Evolutionary conservation across 1,140 invertebrate species (phyloP), one percentile per base, ranked within the genome.

Genomic region (Lepidurus arcticus): DNA sequence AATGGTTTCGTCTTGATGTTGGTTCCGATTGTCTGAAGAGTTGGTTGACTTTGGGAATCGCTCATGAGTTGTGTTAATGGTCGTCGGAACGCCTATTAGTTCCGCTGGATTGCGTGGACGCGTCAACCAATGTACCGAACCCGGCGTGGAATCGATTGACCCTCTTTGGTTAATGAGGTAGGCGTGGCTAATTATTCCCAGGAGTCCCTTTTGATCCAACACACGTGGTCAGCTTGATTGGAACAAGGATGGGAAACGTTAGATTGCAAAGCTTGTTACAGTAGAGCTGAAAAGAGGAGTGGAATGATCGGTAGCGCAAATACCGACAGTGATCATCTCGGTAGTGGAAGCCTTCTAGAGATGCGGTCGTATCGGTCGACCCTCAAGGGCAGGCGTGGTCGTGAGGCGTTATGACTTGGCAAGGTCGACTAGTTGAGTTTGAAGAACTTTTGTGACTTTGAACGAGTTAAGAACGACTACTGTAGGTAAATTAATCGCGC

Each of bases 331-430:
- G 34, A 34, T 34, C 34, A 34, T 34, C 34, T 34, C 34, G 34
- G 34, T 34, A 34, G 34, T 34, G 34, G 34, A 34, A 34, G 34
- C 34, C 34, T 34, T 34, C 21, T 3, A 65, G 16, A 65, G 16
- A n/a, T 65, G 53, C 53, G 53, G 53, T 65, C 53, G 53, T 65
- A 65, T 16, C 53, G 53, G 53, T 21, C 53, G 53, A 65, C 21
- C 53, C 53, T 13, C 21, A 65, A 65, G 53, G 53, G 53, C 53
- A 65, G 53, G 53, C 1, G 53, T 65, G 53, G 53, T 65, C 53
- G 21, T 21, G 21, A 65, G 16, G 53, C 16, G 53, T 65, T 65
- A 65, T 65, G 53, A 21, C 53, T 65, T 65, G 53, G 21, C 53
- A 65, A 65, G 53, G 53, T 65, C 53, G 53, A 65, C 53, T 13